Base-by-base conservation (phyloP, 2,113 vertebrate species). In the Scortum barcoo region DNA sequence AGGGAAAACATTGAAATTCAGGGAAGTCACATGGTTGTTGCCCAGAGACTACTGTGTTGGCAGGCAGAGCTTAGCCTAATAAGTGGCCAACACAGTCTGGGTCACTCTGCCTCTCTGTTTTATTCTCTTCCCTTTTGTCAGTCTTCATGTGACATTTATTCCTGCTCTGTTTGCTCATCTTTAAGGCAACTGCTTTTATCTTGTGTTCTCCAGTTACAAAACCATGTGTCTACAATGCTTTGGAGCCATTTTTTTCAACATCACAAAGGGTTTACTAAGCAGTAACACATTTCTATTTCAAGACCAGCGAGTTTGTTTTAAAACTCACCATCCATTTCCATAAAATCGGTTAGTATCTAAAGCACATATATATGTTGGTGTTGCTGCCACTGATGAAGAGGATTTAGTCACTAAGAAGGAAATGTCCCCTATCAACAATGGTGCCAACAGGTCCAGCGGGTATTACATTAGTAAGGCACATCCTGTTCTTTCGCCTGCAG, bases 401-500 rank as follows among this genome's bases (percentile, higher is more conserved):
- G 50, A 76, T 76, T 87, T 28, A 44, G 61, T 24, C 58, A 76
- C 22, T 20, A 42, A 77, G 69, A 80, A 72, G 38, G 50, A 76
- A 4, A 65, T 2, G 1, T 83, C n/a, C 70, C 67, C 30, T 12
- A 2, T 58, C 8, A 9, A 40, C 80, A 69, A 62, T 46, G 33
- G 33, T 78, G 69, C 70, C 63, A 46, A 68, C 53, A 83, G 65
- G 54, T 72, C 30, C 78, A 73, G 53, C 14, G 22, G 53, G 65
- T 7, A 72, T 70, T 80, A 80, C 46, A 46, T 20, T 46, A 57
- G 66, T 58, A 33, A 11, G 14, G 78, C 46, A 86, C 86, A 87
- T 88, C 81, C 62, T 81, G 86, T 88, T 84, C 63, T 46, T 71
- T 40, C 22, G 44, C 40, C 26, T 60, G 50, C 28, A 50, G 56